phyloP scores from a whole-genome alignment of 1,140 invertebrate species.

The Drosophila ogumai region DNA sequence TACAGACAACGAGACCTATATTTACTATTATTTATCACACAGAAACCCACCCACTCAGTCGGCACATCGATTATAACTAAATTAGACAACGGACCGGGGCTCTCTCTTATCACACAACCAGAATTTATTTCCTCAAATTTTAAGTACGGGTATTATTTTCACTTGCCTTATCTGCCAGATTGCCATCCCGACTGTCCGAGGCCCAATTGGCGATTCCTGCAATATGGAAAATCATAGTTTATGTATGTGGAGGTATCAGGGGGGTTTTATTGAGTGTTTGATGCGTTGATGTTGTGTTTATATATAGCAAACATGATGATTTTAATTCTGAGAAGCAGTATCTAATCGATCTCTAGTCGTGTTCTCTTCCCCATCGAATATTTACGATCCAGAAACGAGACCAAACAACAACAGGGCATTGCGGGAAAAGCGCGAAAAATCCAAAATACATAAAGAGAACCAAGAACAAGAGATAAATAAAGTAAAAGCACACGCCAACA shows the following conservation, averaged over 20 bases:
- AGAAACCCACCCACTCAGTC: not conserved
- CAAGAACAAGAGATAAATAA: constrained; percentile 2
- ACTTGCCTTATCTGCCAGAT: constrained; percentile 84
- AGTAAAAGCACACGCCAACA: constrained; percentile 32
- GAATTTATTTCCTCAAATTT: constrained; percentile 20
- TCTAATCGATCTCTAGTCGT: constrained; percentile 33
- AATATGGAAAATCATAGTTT: constrained; percentile 57
- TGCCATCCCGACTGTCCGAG: constrained; percentile 80
- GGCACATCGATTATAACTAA: constrained; percentile 59
- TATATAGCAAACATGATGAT: constrained; percentile 22
- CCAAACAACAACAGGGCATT: constrained; percentile 29
- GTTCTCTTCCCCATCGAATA: constrained; percentile 22
- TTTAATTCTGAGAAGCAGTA: constrained; percentile 12
- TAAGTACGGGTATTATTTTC: constrained; percentile 5
- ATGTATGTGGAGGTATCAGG: not conserved
- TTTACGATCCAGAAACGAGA: constrained; percentile 44
- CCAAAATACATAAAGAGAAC: constrained; percentile 23
- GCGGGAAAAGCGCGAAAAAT: constrained; percentile 20
- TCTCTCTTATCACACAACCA: constrained; percentile 38
- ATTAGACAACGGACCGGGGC: constrained; percentile 49
- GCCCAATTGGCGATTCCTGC: constrained; percentile 84
- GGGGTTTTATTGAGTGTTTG: not conserved
- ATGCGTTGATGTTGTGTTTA: constrained; percentile 10
- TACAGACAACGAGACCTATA: not conserved
- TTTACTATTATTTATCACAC: constrained; percentile 26